These are phyloP conservation scores for Tachuris rubrigastra DNA, from an alignment of 2,113 vertebrate species.

Conservation along the genomic window DNA sequence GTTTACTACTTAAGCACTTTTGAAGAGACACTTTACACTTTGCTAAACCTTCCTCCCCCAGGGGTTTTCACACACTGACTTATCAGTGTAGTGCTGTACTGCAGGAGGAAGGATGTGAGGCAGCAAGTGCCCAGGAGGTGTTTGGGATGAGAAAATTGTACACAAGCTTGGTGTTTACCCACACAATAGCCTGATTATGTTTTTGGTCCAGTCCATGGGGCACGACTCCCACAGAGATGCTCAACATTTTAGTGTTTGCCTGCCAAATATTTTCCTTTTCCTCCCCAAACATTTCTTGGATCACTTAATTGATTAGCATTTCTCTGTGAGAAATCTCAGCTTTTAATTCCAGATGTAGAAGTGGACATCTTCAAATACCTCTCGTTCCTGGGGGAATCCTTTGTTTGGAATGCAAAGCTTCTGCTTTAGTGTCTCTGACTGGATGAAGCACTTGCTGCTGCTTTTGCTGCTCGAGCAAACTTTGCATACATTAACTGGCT, in stretches of 20 bases:
- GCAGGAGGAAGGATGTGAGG: background rate
- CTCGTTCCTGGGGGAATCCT: constrained; percentile 15
- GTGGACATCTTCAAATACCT: constrained; percentile 6
- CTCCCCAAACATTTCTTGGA: constrained; percentile 9
- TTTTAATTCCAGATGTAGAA: constrained; percentile 23
- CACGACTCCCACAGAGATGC: background rate
- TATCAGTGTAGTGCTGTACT: background rate
- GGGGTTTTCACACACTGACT: background rate
- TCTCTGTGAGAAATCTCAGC: constrained; percentile 50
- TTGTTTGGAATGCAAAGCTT: constrained; percentile 36
- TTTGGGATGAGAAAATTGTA: constrained; percentile 7
- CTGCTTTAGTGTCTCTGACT: background rate
- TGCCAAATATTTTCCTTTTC: constrained; percentile 19
- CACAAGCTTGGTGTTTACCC: background rate
- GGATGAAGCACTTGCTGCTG: constrained; percentile 1
- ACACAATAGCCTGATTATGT: background rate
- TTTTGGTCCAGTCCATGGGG: background rate
- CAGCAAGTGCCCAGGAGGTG: background rate
- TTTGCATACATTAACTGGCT: constrained; percentile 8
- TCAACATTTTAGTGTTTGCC: background rate
- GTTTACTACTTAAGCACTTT: constrained; percentile 51
- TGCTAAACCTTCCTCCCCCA: background rate
- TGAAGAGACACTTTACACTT: background rate
- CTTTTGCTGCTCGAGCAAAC: background rate
- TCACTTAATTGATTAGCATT: constrained; percentile 27